Base-by-base conservation (phyloP, 2,888 invertebrate species). In the Rambutsinella grinnellia region DNA sequence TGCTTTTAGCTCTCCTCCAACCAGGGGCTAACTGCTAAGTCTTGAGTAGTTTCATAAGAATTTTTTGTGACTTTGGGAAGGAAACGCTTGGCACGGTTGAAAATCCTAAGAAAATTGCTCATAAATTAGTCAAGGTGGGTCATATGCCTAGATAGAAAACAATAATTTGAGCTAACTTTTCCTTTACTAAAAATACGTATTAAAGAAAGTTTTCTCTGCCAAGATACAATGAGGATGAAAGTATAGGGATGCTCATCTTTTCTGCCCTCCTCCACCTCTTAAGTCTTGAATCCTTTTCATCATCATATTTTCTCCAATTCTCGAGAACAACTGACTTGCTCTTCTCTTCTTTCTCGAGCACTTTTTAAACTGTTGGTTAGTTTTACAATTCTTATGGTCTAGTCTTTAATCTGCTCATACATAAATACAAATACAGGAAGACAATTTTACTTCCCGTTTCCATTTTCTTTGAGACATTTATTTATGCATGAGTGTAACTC, bases 51-150 rank as follows among this genome's bases (percentile, higher is more conserved):
- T n/a, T n/a, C n/a, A n/a, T n/a, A n/a, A 8, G 36, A 8, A 36
- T 36, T 36, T 36, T 36, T 36, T 8, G 36, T 36, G 36, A 13
- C 36, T 5, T 5, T 36, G 56, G 28, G 44, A 15, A 68, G 60
- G 53, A 69, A 54, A 69, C 26, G 61, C 69, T 49, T 69, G 60
- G 53, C 57, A 49, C 21, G 17, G 49, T 63, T 63, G 72, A 71
- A 49, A 54, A 72, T 58, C 65, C 65, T 47, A 36, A 36, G 49
- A 58, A 72, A 65, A 72, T 72, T 65, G 72, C 53, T 63, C 65
- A 72, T 72, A 72, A 72, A 72, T 72, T 72, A 72, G 72, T 65
- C 72, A 65, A 72, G 58, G 65, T 72, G 65, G 72, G 63, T 58
- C 51, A 72, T 57, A 61, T 54, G 61, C 47, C 44, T 61, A 19